Conservation (phyloP, 2,888 invertebrate genomes). For the Drosophila limbata region DNA sequence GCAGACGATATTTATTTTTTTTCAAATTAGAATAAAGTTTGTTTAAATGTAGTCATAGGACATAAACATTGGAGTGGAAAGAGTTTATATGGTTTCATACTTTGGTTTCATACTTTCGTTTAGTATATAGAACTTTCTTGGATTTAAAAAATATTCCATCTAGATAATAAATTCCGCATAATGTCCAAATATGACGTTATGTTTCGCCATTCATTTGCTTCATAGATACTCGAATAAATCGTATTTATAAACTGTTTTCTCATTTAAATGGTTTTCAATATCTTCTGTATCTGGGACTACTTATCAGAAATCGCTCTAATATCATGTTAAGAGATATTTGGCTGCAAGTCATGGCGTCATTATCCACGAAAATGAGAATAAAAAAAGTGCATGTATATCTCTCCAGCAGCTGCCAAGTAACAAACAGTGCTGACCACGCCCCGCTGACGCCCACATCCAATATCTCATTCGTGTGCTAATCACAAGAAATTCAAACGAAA, state of each 20-base stretch:
- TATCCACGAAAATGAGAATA: conserved; percentile 6
- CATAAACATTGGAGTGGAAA: no score
- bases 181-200: no score
- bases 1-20: no score
- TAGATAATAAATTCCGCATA: neutral
- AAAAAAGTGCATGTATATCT: neutral
- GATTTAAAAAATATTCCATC: no score
- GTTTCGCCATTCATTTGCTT: no score
- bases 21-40: no score
- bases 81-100: no score
- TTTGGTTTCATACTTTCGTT: no score
- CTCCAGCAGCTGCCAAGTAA: conserved; percentile 63
- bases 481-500: conserved; percentile 76
- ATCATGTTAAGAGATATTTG: neutral
- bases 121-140: no score
- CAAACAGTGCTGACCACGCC: conserved; percentile 60
- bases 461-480: conserved; percentile 75
- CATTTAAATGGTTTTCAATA: neutral
- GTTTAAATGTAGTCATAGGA: no score
- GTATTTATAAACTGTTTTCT: neutral
- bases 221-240: neutral
- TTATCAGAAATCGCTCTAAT: neutral
- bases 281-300: neutral
- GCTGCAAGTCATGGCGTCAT: conserved; percentile 23
- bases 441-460: conserved; percentile 46